A percentile compares a stretch with the other conserved stretches of the same genome.
Evolutionary conservation across 2,888 invertebrate genomes (phyloP).

Genomic region (Tineola bisselliella): DNA sequence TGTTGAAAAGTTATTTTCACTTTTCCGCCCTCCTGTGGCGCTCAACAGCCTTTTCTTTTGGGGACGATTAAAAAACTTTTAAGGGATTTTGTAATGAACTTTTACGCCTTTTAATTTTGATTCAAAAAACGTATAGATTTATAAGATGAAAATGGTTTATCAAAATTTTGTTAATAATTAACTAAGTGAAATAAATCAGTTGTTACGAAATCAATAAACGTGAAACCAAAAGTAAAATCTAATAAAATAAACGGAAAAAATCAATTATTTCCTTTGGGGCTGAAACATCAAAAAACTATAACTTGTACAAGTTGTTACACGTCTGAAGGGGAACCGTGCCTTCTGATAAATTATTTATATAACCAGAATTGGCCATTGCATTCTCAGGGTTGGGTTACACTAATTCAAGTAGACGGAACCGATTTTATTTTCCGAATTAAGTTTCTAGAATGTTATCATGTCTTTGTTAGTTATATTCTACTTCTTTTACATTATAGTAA

Average conservation of each 20-base stretch:
- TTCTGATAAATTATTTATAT: constrained; percentile 19
- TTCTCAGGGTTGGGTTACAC: constrained; percentile 10
- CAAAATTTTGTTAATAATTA: too few species aligned
- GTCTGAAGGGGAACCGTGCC: background rate
- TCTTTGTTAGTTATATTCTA: too few species aligned
- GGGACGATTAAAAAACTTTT: constrained; percentile 39
- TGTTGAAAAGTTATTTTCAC: constrained; percentile 26
- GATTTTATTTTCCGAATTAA: background rate
- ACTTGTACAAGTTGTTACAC: constrained; percentile 5
- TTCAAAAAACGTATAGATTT: too few species aligned
- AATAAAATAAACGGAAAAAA: background rate
- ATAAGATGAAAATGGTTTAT: too few species aligned
- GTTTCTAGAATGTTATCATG: too few species aligned
- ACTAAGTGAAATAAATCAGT: too few species aligned
- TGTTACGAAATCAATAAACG: too few species aligned
- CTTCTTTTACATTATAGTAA: too few species aligned
- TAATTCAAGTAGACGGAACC: background rate
- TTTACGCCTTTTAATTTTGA: background rate
- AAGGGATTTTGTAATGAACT: background rate
- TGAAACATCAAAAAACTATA: constrained; percentile 10
- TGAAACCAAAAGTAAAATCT: background rate
- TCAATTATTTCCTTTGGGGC: background rate
- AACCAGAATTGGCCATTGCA: constrained; percentile 12
- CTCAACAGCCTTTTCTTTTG: constrained; percentile 29
- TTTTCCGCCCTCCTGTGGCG: constrained; percentile 23